A percentile compares a stretch with the other conserved stretches of the same genome.
phyloP scores from a whole-genome alignment of 2,888 invertebrate species.

The Trichogramma dendrolimi region DNA sequence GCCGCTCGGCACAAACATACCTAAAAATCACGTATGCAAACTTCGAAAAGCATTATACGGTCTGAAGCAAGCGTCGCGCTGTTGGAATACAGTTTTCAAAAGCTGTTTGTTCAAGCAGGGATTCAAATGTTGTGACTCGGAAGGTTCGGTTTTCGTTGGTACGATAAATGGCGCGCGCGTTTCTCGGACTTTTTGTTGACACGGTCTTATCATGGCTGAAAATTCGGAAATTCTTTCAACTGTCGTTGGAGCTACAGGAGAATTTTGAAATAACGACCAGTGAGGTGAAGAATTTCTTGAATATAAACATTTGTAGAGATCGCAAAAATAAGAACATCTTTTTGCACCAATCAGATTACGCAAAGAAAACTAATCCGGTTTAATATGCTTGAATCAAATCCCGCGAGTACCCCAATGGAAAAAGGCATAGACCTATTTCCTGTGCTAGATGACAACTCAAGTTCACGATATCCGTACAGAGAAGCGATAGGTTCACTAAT shows the following conservation, averaged over 20 bases:
- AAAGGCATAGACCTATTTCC: too few relatives aligned
- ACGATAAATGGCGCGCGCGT: neutral
- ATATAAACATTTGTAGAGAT: conserved; percentile 1
- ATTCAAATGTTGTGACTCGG: conserved; percentile 1
- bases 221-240: too few relatives aligned
- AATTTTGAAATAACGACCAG: conserved; percentile 6
- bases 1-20: too few relatives aligned
- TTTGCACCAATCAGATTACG: conserved; percentile 1
- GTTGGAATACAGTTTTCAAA: conserved; percentile 6
- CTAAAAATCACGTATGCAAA: too few relatives aligned
- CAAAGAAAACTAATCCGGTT: neutral
- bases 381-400: conserved; percentile 1
- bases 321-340: neutral
- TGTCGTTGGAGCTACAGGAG: too few relatives aligned
- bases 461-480: too few relatives aligned
- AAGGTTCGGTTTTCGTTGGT: conserved; percentile 6
- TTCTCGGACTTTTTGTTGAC: conserved; percentile 7
- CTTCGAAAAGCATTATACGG: too few relatives aligned
- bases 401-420: neutral
- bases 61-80: conserved; percentile 11
- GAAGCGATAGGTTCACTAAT: conserved; percentile 7
- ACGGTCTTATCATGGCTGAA: too few relatives aligned
- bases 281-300: conserved; percentile 5
- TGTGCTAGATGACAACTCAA: too few relatives aligned
- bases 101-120: neutral